phyloP scores from a whole-genome alignment of 2,888 invertebrate species.

The Plagodis pulveraria region DNA sequence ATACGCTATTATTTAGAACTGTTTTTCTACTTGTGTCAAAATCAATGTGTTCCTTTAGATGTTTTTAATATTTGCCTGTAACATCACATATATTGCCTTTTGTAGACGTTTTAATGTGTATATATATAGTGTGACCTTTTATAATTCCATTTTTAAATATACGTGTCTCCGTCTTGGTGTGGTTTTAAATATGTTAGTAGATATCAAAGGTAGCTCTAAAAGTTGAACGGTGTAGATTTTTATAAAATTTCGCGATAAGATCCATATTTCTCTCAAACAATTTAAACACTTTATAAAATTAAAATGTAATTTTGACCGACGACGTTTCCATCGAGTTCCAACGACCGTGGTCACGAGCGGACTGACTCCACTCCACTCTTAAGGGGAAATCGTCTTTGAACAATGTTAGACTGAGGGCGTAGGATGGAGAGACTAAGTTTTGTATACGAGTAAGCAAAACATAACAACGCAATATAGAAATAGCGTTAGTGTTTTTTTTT shows the following conservation, averaged over 20 bases:
- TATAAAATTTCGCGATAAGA: too few species aligned
- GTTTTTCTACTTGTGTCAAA: conserved; percentile 44
- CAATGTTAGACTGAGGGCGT: not conserved
- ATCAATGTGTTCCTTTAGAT: conserved; percentile 46
- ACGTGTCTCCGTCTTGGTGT: conserved; percentile 16
- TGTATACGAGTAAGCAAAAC: too few species aligned
- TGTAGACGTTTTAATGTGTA: conserved; percentile 42
- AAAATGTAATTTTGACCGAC: too few species aligned
- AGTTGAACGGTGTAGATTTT: too few species aligned
- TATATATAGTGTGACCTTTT: conserved; percentile 34
- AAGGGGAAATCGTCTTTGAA: too few species aligned
- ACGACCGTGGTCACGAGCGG: too few species aligned
- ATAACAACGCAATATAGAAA: too few species aligned
- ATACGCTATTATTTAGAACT: not conserved
- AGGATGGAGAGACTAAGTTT: not conserved
- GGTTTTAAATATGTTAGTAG: conserved; percentile 8
- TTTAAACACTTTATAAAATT: too few species aligned
- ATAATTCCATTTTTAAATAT: conserved; percentile 33
- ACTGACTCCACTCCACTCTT: too few species aligned
- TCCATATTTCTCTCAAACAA: too few species aligned
- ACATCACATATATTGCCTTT: conserved; percentile 39
- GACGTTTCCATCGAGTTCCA: too few species aligned
- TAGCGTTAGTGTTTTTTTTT: too few species aligned
- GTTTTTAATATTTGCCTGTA: conserved; percentile 29
- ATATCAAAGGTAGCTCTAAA: conserved; percentile 3